These are phyloP conservation scores for Galeopsomyia nigrocyanea DNA, from an alignment of 2,888 invertebrate genomes.

Conservation along the genomic window DNA sequence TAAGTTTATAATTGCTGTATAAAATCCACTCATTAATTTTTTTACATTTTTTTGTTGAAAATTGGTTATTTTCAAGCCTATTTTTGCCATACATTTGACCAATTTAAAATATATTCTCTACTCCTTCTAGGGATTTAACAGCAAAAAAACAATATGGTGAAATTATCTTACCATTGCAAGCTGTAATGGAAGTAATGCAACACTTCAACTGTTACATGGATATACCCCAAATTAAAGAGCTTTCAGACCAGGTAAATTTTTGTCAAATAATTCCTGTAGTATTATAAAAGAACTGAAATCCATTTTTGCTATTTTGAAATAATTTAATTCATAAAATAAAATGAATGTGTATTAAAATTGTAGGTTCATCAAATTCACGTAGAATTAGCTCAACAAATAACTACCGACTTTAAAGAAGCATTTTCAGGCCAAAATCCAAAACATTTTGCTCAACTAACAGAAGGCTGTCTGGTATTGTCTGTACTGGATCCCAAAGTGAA, in stretches of 20 bases:
- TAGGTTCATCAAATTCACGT: constrained; percentile 81
- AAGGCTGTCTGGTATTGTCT: constrained; percentile 87
- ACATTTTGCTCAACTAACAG: constrained; percentile 77
- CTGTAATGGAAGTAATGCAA: constrained; percentile 94
- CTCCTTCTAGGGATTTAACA: constrained; percentile 74
- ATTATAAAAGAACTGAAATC: no score
- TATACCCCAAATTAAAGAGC: constrained; percentile 90
- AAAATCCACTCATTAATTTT: not conserved
- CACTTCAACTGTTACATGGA: constrained; percentile 93
- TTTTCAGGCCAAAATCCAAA: constrained; percentile 80
- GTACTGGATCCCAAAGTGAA: constrained; percentile 90
- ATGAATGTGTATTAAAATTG: constrained; percentile 33
- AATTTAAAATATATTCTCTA: not conserved
- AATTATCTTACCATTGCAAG: constrained; percentile 93
- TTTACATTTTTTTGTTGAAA: no score
- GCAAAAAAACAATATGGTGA: constrained; percentile 92
- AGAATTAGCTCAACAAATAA: constrained; percentile 89
- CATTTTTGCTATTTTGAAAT: constrained; percentile 1
- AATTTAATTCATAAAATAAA: not conserved
- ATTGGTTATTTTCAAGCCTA: not conserved
- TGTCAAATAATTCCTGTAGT: no score
- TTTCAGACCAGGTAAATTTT: constrained; percentile 79
- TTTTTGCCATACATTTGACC: no score
- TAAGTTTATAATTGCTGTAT: no score
- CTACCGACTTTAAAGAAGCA: constrained; percentile 90